phyloP scores from a whole-genome alignment of 2,797 vertebrate species.

The Sardinella longiceps region DNA sequence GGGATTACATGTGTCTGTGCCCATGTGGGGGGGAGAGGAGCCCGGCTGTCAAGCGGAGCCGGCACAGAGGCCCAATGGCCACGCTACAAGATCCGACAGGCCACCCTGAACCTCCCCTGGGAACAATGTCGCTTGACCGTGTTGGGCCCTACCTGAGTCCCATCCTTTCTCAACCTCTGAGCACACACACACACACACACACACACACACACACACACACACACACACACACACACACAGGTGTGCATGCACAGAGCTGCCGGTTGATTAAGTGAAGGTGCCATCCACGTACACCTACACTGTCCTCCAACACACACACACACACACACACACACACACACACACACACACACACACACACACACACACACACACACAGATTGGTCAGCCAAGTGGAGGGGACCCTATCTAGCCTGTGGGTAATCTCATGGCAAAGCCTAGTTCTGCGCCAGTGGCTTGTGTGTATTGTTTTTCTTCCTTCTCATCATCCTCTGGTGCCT shows the following conservation, averaged over 20 bases:
- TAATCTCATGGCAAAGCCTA: slow-evolving; percentile 6
- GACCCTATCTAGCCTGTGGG: not conserved
- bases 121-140: not conserved
- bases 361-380: slow-evolving; percentile 4
- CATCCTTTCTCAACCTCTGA: not conserved
- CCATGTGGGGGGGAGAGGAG: not conserved
- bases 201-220: slow-evolving; percentile 5
- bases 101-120: not conserved
- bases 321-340: slow-evolving; percentile 15
- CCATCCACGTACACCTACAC: not conserved
- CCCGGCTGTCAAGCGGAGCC: not conserved
- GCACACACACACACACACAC: not conserved
- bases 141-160: not conserved
- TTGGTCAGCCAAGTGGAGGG: not conserved
- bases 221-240: not conserved
- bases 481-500: not conserved
- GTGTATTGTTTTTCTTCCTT: slow-evolving; percentile 3
- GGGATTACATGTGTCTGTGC: slow-evolving; percentile 19
- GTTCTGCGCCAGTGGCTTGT: not conserved
- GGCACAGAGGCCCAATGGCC: not conserved
- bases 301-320: not conserved
- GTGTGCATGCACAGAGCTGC: too few species aligned
- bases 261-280: too few species aligned
- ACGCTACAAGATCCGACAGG: not conserved
- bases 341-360: slow-evolving; percentile 16